Conservation (phyloP, 2,888 invertebrate species). For the Seira ritae region DNA sequence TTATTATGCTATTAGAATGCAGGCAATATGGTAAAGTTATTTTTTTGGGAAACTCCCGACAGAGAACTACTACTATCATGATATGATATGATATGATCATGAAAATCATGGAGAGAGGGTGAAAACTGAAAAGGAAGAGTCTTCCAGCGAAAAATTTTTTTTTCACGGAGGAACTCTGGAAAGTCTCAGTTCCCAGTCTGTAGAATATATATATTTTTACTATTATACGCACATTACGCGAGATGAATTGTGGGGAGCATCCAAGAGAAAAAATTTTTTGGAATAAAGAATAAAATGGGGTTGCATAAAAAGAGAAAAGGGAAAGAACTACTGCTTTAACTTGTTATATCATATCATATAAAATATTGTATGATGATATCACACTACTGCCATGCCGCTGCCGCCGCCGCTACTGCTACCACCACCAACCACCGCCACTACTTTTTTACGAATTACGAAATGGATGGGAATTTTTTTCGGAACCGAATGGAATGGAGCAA, state of each 20-base stretch:
- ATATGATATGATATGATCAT: no score
- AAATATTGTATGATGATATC: conserved; percentile 48
- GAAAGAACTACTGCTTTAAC: no score
- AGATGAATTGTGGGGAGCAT: conserved; percentile 57
- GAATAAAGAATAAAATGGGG: conserved; percentile 36
- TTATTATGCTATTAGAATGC: conserved; percentile 73
- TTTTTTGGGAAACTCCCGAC: conserved; percentile 31
- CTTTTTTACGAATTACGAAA: no score
- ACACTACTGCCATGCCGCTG: no score
- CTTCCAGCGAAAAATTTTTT: conserved; percentile 31
- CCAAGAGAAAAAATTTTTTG: conserved; percentile 46
- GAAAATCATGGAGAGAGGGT: conserved; percentile 32
- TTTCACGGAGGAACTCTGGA: conserved; percentile 24
- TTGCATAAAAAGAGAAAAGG: conserved; percentile 17
- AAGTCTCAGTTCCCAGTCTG: conserved; percentile 49
- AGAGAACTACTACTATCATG: no score
- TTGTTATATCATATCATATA: conserved; percentile 49
- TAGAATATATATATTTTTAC: conserved; percentile 40
- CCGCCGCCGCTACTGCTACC: conserved; percentile 18
- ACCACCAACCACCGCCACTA: no score
- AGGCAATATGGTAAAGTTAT: conserved; percentile 69
- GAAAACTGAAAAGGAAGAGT: conserved; percentile 49
- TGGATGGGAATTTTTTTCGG: neutral
- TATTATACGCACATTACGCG: conserved; percentile 55
- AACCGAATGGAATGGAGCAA: neutral